These are phyloP conservation scores for Apodemia hepburni DNA, from an alignment of 2,888 invertebrate species.

Conservation along the genomic window DNA sequence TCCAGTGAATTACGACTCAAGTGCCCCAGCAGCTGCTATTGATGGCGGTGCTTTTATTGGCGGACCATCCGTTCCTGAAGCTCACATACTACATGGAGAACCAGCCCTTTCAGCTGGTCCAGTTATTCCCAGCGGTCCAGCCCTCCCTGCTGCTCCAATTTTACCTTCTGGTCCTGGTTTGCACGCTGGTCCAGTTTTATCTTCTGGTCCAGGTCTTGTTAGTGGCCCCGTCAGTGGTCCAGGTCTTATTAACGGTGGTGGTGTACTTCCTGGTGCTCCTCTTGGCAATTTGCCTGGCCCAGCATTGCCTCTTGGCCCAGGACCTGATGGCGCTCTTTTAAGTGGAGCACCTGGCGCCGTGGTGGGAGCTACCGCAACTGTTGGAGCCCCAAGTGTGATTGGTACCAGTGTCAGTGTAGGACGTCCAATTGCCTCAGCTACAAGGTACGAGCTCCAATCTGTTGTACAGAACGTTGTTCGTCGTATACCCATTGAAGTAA, in stretches of 20 bases:
- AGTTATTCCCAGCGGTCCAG: slow-evolving; percentile 28
- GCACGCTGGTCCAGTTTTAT: slow-evolving; percentile 23
- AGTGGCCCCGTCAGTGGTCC: slow-evolving; percentile 24
- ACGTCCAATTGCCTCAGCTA: slow-evolving; percentile 42
- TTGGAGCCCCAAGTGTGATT: slow-evolving; percentile 50
- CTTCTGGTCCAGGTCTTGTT: slow-evolving; percentile 24
- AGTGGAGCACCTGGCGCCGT: slow-evolving; percentile 21
- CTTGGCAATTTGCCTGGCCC: slow-evolving; percentile 21
- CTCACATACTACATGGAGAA: slow-evolving; percentile 16
- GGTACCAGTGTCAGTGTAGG: slow-evolving; percentile 55
- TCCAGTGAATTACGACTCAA: slow-evolving; percentile 25
- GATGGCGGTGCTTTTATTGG: slow-evolving; percentile 26
- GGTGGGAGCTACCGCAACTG: slow-evolving; percentile 29
- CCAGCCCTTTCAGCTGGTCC: slow-evolving; percentile 20
- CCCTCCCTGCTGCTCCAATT: slow-evolving; percentile 22
- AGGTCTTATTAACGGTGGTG: slow-evolving; percentile 19
- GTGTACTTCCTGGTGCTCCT: slow-evolving; percentile 16
- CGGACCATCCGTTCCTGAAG: slow-evolving; percentile 15
- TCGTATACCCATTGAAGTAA: slow-evolving; percentile 68
- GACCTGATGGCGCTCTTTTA: slow-evolving; percentile 20
- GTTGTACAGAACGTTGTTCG: slow-evolving; percentile 68
- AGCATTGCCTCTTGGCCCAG: slow-evolving; percentile 18
- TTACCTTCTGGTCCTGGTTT: slow-evolving; percentile 13
- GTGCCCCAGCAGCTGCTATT: slow-evolving; percentile 26
- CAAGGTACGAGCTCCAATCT: slow-evolving; percentile 66